Evolutionary conservation across 2,113 vertebrate species (phyloP).

Genomic region (Vulpes vulpes): DNA sequence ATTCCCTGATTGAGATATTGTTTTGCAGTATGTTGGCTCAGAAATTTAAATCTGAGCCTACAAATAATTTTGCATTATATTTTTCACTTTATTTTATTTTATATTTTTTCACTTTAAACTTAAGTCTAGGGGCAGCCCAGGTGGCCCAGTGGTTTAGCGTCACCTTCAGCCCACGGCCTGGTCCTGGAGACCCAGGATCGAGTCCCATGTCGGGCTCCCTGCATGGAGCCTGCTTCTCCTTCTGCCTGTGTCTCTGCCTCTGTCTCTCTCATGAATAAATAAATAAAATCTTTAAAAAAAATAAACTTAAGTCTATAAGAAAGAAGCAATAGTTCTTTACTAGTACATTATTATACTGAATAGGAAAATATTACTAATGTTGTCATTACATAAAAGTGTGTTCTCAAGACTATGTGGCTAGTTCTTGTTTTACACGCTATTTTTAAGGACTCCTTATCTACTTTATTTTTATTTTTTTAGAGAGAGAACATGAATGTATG

Average conservation of each 20-base stretch:
- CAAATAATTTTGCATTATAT: not conserved
- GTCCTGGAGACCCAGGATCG: too few relatives aligned
- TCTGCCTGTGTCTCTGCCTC: too few relatives aligned
- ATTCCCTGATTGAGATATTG: not conserved
- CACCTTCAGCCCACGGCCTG: too few relatives aligned
- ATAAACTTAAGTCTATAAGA: not conserved
- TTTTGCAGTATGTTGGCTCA: not conserved
- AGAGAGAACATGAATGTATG: not conserved
- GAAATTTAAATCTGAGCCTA: not conserved
- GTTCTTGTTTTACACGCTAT: not conserved
- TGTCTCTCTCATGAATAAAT: too few relatives aligned
- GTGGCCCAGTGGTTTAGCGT: too few relatives aligned
- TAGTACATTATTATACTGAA: not conserved
- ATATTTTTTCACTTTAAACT: conserved; percentile 3
- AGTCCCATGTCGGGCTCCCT: too few relatives aligned
- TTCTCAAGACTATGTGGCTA: not conserved
- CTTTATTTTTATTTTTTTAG: not conserved
- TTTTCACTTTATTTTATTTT: conserved; percentile 22
- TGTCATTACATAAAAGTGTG: not conserved
- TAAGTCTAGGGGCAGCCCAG: too few relatives aligned
- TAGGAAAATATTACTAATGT: not conserved
- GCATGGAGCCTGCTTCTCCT: too few relatives aligned
- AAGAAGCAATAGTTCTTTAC: not conserved
- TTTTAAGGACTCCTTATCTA: not conserved
- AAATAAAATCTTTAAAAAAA: too few relatives aligned